Base-by-base conservation (phyloP, 2,797 vertebrate genomes). In the Helostoma temminkii region DNA sequence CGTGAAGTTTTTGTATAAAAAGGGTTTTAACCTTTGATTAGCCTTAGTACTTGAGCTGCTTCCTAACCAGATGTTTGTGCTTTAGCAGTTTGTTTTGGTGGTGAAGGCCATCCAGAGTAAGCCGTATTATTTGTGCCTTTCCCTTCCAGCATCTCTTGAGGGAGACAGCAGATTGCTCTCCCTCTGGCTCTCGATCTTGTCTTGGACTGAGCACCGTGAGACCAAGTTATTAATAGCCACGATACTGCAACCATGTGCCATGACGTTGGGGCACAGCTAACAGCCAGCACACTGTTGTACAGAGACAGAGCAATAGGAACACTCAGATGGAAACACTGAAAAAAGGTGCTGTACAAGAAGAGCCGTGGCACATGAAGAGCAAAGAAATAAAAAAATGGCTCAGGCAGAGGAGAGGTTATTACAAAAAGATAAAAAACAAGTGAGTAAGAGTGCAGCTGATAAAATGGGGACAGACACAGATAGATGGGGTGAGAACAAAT, bases 121-220 rank as follows among this genome's bases (percentile, higher is more conserved):
- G 54, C 76, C 21, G 53, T 71, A 71, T 75, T 60, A 84, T 90
- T 88, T 66, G 71, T 71, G 52, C 78, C 74, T 76, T 75, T 62
- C 58, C 76, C 74, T 82, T 53, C 32, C 8, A 85, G 88, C 79
- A n/a, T 82, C 66, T 83, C 88, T 81, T 72, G 79, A 84, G 82
- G 88, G 87, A 91, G 89, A 91, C 83, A 54, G 80, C 91, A 93
- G 90, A 91, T 89, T 90, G 89, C 88, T 55, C 74, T 90, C 84
- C 86, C 83, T 88, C 76, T 90, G 87, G 89, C 85, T 88, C 81
- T 69, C 57, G 1, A 76, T 74, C 74, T 75, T 54, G 82, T 82
- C 84, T 89, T 88, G 86, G 88, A 88, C 77, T 7, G 79, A 78
- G 63, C 76, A 47, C 84, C 58, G 74, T 41, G 65, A 89, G 87